phyloP scores from a whole-genome alignment of 2,797 vertebrate genomes.

The Hippopotamyrus pictus region DNA sequence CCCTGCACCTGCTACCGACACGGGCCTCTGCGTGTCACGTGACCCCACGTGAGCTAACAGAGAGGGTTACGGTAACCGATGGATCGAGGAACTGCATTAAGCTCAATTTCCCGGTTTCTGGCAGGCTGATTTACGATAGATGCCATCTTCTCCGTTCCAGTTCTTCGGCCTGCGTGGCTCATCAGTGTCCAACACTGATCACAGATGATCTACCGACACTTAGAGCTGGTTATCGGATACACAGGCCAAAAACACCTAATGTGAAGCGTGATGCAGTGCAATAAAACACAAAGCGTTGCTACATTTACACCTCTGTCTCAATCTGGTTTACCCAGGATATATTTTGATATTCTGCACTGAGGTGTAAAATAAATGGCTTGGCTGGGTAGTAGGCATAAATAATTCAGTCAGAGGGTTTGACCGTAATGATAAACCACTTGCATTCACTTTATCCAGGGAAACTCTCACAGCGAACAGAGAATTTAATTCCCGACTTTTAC shows the following conservation, averaged over 20 bases:
- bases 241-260: background rate
- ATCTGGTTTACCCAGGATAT: background rate
- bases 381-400: conserved; percentile 6
- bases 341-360: background rate
- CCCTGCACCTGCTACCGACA: background rate
- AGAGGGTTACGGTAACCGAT: background rate
- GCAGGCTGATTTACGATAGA: background rate
- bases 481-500: conserved; percentile 10
- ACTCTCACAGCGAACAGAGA: background rate
- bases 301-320: background rate
- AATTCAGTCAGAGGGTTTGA: conserved; percentile 16
- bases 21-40: background rate
- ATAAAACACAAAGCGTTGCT: conserved; percentile 3
- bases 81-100: background rate
- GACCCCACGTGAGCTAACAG: background rate
- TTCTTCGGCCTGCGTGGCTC: background rate
- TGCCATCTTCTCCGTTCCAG: background rate
- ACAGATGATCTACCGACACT: background rate
- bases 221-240: background rate
- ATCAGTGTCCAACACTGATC: background rate
- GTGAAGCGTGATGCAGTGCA: background rate
- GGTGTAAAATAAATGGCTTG: background rate
- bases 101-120: background rate
- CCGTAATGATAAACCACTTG: background rate
- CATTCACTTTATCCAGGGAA: background rate